Conservation (phyloP, 2,888 invertebrate genomes). For the Tridacna crocea region DNA sequence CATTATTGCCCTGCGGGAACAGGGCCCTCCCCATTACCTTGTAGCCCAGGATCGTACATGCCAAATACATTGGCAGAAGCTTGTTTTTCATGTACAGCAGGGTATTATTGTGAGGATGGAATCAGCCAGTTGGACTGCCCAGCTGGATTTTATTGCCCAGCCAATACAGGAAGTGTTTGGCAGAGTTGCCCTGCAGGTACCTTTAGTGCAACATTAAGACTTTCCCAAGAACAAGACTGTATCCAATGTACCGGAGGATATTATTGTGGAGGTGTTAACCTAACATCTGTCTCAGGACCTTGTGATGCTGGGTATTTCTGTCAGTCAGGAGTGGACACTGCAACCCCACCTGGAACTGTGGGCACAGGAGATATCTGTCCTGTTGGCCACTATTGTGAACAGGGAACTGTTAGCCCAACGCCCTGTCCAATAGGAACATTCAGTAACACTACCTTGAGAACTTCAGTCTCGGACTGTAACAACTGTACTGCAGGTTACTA, state of each 20-base stretch:
- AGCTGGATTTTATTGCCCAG: slow-evolving; percentile 79
- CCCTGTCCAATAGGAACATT: slow-evolving; percentile 81
- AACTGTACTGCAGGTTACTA: slow-evolving; percentile 78
- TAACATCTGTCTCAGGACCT: slow-evolving; percentile 75
- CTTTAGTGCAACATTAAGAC: slow-evolving; percentile 70
- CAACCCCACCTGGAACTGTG: slow-evolving; percentile 67
- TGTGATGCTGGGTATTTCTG: slow-evolving; percentile 82
- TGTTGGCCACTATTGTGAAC: slow-evolving; percentile 78
- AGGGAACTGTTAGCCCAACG: slow-evolving; percentile 74
- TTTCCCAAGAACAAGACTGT: slow-evolving; percentile 76
- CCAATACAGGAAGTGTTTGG: slow-evolving; percentile 76
- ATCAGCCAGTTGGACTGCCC: slow-evolving; percentile 76
- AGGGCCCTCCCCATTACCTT: slow-evolving; percentile 69
- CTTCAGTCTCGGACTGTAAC: slow-evolving; percentile 70
- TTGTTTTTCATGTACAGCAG: slow-evolving; percentile 77
- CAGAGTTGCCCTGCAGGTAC: slow-evolving; percentile 80
- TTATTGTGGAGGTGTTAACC: slow-evolving; percentile 77
- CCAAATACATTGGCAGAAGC: slow-evolving; percentile 67
- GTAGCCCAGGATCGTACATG: slow-evolving; percentile 76
- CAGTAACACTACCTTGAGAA: slow-evolving; percentile 76
- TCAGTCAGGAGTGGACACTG: slow-evolving; percentile 73
- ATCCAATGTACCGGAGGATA: slow-evolving; percentile 79
- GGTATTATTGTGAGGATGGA: slow-evolving; percentile 78
- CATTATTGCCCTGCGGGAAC: slow-evolving; percentile 79
- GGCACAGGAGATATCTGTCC: slow-evolving; percentile 80